Evolutionary conservation across 1,140 invertebrate genomes (phyloP), one percentile per base, ranked within the genome.

Genomic region (Pseudomyrmex gracilis): DNA sequence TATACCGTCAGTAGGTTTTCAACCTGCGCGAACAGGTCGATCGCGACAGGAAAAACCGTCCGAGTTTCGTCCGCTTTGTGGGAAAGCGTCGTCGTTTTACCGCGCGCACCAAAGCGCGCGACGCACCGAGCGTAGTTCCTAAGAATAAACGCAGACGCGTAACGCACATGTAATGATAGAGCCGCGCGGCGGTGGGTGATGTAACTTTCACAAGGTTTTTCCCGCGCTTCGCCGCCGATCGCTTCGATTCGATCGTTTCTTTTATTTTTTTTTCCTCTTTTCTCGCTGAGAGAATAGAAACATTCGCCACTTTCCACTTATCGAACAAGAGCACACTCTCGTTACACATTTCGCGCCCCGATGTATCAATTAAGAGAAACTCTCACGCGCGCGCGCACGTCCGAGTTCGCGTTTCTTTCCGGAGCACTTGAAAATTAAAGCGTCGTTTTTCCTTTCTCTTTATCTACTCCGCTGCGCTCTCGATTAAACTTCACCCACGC

Each of bases 121-220:
- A 85, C 77, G 66, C 85, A 86, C 71, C 83, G 83, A 74, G 84
- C 82, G 85, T 90, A 91, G 87, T 90, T 84, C 86, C 87, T 86
- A 87, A 90, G 86, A 89, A 90, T 90, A 87, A 34, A 88, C 85
- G 73, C 82, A 85, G 17, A 64, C 88, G 83, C 85, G 87, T 85
- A 88, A 87, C 85, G 76, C 84, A 34, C 34, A 83, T 86, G 77
- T 88, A 90, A 87, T 83, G 83, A 87, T 90, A 83, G 82, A 51
- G 34, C 0, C 34, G 34, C 43, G 49, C 55, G 43, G 60, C 87
- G 91, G 89, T 91, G 89, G 89, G 84, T 93, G 90, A 93, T 91
- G 90, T 91, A 92, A 92, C 91, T 89, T 89, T 92, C 91, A 87
- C 91, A 91, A 92, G 91, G 90, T 91, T 90, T 34, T 90, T 87